Evolutionary conservation across 2,888 invertebrate genomes (phyloP).

Genomic region (Nomada hirtipes): DNA sequence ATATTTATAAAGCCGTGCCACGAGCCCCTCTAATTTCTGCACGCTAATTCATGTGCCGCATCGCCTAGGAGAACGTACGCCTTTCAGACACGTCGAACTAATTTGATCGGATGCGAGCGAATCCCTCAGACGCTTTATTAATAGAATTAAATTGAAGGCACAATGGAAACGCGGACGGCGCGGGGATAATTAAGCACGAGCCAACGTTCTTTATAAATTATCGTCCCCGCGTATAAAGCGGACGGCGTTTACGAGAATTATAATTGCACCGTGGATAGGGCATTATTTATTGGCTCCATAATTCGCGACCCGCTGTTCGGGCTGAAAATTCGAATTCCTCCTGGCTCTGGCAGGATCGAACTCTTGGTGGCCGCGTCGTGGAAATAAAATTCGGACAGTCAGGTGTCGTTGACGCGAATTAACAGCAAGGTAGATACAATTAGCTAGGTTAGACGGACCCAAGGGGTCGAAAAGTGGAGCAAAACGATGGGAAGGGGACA

Average conservation of each 20-base stretch:
- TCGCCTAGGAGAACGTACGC: background rate
- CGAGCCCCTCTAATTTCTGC: no score
- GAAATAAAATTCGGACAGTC: constrained; percentile 35
- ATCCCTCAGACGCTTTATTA: no score
- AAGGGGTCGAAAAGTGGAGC: constrained; percentile 7
- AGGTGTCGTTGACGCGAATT: constrained; percentile 72
- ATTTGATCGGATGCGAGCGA: background rate
- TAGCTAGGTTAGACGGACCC: constrained; percentile 37
- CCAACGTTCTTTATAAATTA: constrained; percentile 60
- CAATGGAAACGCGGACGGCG: constrained; percentile 46
- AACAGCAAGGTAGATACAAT: constrained; percentile 72
- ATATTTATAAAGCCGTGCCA: background rate
- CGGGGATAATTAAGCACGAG: constrained; percentile 51
- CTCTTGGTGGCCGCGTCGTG: background rate
- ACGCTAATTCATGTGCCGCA: background rate
- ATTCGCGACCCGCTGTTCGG: constrained; percentile 18
- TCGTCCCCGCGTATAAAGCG: constrained; percentile 40
- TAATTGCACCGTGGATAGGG: constrained; percentile 47
- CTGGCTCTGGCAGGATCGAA: background rate
- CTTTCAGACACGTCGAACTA: background rate
- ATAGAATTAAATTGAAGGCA: constrained; percentile 41
- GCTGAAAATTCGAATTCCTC: constrained; percentile 29
- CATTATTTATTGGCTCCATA: constrained; percentile 52
- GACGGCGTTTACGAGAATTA: constrained; percentile 55
- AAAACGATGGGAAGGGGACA: constrained; percentile 8